These are phyloP conservation scores for Drosophila stalkeri DNA, from an alignment of 2,888 invertebrate genomes.

Conservation along the genomic window DNA sequence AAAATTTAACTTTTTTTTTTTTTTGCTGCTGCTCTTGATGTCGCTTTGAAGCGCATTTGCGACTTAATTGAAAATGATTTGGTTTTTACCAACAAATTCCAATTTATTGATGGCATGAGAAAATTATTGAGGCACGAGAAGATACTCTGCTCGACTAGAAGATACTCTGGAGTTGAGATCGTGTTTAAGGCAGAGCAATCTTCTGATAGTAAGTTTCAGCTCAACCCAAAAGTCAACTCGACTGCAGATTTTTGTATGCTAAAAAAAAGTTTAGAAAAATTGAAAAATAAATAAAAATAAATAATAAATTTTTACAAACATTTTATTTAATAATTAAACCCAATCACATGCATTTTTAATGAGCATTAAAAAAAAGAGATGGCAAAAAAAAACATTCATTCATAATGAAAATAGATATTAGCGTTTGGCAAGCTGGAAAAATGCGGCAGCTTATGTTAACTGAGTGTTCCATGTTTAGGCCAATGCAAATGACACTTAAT, in stretches of 20 bases:
- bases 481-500: constrained; percentile 38
- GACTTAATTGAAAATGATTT: constrained; percentile 67
- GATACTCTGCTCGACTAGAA: background rate
- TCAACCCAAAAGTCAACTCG: too few relatives aligned
- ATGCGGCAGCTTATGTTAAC: constrained; percentile 12
- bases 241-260: too few relatives aligned
- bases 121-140: background rate
- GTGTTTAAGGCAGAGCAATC: too few relatives aligned
- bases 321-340: background rate
- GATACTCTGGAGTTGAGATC: background rate
- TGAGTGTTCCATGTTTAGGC: constrained; percentile 17
- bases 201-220: too few relatives aligned
- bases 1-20: constrained; percentile 6
- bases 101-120: constrained; percentile 10
- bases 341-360: too few relatives aligned
- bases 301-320: too few relatives aligned
- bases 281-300: too few relatives aligned
- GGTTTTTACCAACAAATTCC: constrained; percentile 25
- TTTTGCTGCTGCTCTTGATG: constrained; percentile 10
- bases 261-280: too few relatives aligned
- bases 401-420: constrained; percentile 14
- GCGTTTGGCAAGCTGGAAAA: constrained; percentile 18
- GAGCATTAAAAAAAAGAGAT: background rate
- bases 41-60: constrained; percentile 53
- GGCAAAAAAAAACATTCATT: constrained; percentile 1